Conservation (phyloP, 2,113 vertebrate species). For the Coracopsis vasa region DNA sequence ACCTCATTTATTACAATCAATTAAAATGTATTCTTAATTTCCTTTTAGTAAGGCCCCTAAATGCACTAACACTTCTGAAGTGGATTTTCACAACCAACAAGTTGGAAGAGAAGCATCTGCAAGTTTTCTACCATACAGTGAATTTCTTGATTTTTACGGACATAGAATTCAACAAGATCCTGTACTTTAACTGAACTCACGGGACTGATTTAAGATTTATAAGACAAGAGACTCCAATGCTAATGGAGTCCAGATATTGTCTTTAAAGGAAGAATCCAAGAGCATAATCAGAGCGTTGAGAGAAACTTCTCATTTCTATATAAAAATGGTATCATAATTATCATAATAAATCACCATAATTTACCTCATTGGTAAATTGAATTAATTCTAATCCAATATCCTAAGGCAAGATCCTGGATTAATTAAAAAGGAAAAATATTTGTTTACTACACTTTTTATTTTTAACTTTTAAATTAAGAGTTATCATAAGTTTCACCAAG, state of each 20-base stretch:
- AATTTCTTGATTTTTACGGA: background rate
- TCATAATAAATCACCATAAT: background rate
- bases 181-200: background rate
- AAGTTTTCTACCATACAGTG: background rate
- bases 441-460: background rate
- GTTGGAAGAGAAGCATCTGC: background rate
- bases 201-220: background rate
- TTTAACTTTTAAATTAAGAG: background rate
- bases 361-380: background rate
- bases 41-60: background rate
- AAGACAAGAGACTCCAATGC: background rate
- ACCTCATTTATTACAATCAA: background rate
- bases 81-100: background rate
- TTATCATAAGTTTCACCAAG: background rate
- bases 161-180: background rate
- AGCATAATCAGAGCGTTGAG: background rate
- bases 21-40: background rate
- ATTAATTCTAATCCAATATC: background rate
- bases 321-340: background rate
- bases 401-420: background rate
- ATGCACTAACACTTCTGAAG: background rate
- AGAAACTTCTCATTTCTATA: background rate
- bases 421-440: background rate
- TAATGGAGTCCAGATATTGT: background rate
- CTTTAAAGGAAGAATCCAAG: background rate